phyloP scores from a whole-genome alignment of 2,888 invertebrate genomes.

The Pseudococcus viburni region DNA sequence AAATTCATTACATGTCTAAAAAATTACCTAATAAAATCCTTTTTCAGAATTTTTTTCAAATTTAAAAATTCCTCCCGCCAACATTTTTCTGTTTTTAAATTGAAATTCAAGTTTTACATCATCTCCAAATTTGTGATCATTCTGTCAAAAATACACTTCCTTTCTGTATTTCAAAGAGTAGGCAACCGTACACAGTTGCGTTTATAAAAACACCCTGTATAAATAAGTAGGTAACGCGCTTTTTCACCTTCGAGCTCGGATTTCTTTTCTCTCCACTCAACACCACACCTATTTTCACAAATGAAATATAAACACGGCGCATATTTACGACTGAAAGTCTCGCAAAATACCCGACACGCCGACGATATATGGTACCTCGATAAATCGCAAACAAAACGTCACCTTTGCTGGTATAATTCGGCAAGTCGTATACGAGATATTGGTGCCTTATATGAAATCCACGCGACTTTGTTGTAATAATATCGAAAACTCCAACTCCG shows the following conservation, averaged over 20 bases:
- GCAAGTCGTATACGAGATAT: not conserved
- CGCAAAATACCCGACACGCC: not conserved
- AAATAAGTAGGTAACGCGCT: not conserved
- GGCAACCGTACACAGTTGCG: no score
- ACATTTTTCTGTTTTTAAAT: no score
- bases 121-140: no score
- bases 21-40: no score
- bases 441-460: not conserved
- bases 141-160: no score
- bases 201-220: not conserved
- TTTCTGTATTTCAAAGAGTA: no score
- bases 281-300: not conserved
- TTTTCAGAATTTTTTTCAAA: no score
- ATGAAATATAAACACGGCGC: slow-evolving; percentile 6
- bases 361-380: not conserved
- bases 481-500: not conserved
- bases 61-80: no score
- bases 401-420: not conserved
- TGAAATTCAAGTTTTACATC: no score
- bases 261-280: not conserved
- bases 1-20: no score
- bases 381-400: slow-evolving; percentile 2
- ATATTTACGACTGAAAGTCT: not conserved
- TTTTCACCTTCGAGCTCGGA: not conserved
- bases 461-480: not conserved